Conservation (phyloP, 2,113 vertebrate species). For the Haliaeetus leucogaster region DNA sequence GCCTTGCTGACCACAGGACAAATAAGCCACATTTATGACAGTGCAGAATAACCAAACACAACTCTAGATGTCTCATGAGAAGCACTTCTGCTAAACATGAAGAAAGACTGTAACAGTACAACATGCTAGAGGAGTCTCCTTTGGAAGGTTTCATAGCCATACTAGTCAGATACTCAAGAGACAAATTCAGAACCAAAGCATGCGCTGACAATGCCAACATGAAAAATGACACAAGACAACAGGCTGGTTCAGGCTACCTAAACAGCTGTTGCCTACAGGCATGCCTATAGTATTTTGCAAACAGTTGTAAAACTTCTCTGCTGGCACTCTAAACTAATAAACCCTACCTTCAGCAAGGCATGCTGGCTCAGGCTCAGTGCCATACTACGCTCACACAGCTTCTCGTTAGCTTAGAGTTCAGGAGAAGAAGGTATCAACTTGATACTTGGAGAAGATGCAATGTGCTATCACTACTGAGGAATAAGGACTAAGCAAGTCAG, state of each 20-base stretch:
- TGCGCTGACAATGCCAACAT: neutral
- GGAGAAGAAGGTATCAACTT: neutral
- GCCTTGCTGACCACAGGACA: neutral
- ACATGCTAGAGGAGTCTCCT: neutral
- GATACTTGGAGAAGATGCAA: too few relatives aligned
- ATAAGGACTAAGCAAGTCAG: neutral
- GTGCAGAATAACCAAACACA: neutral
- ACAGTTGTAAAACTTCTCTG: neutral
- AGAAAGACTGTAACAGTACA: neutral
- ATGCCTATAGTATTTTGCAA: neutral
- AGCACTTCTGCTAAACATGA: neutral
- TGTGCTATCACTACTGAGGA: neutral
- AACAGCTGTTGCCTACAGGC: neutral
- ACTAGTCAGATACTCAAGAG: neutral
- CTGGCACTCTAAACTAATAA: neutral
- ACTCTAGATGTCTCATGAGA: neutral
- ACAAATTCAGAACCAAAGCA: neutral
- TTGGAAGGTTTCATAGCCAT: neutral
- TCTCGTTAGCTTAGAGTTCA: neutral
- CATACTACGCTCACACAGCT: rapidly evolving
- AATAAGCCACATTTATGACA: neutral
- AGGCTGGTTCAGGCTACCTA: neutral
- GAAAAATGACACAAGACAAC: neutral
- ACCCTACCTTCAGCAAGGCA: neutral
- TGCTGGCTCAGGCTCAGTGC: neutral